Evolutionary conservation across 2,797 vertebrate genomes (phyloP), one percentile per base, ranked within the genome.

Genomic region (Gymnoscopelus microlampas): DNA sequence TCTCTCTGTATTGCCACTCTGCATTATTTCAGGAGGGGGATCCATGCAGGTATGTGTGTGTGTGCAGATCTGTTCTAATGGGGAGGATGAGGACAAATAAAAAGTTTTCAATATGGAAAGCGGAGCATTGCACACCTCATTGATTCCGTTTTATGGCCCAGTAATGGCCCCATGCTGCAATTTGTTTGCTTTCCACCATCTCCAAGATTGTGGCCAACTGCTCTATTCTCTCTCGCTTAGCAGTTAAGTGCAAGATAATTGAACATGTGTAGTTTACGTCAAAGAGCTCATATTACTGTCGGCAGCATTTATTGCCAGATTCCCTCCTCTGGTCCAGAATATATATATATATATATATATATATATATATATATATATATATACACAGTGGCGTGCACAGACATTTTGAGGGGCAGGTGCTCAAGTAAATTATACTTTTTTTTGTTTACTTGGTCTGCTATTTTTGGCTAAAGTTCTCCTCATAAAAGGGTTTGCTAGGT

Each of bases 171-270:
- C 3, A 2, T 48, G 66, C 63, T 75, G 73, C 77, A 73, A 47
- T 89, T 85, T 88, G 79, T 89, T 93, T 89, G 86, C 80, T 82
- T 85, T 90, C 79, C 84, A 85, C 83, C 79, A 19, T 92, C 89
- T 91, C 82, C 81, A 81, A 79, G 73, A 79, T 72, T 70, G 67
- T 13, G 67, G 83, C 80, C 74, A 83, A 78, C 82, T 78, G 71
- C 70, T 84, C 64, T 74, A 55, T 68, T 76, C 70, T 68, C 68
- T 74, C 57, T 77, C 19, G 10, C 68, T 79, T 64, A 14, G 59
- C n/a, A 24, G 63, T 71, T 48, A 74, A 64, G 13, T 15, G 61
- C 0, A 1, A 66, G 29, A 69, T 85, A 84, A 89, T 79, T 77
- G 70, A 85, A 73, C 66, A 68, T 74, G 60, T 79, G 53, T 69